Evolutionary conservation across 2,888 invertebrate genomes (phyloP), one percentile per base, ranked within the genome.

Genomic region (Caenorhabditis wallacei): DNA sequence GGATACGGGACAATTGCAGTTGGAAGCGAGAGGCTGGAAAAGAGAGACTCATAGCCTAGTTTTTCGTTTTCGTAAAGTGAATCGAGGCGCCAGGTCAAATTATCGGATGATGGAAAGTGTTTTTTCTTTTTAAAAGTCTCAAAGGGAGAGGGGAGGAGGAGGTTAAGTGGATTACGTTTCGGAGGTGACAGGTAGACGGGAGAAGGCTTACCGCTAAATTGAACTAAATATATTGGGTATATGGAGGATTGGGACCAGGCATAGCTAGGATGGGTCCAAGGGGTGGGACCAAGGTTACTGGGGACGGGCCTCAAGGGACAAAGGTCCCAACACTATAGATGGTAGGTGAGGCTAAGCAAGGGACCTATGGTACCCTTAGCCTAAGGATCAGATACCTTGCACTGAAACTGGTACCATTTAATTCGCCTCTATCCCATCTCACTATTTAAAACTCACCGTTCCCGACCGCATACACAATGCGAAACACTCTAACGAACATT

Each of bases 401-500:
- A n/a, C n/a, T n/a, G n/a, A n/a, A n/a, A n/a, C n/a, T n/a, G n/a
- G n/a, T n/a, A n/a, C n/a, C n/a, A n/a, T n/a, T n/a, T n/a, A n/a
- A n/a, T 3, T 5, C 30, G 4, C 30, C 30, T 30, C 30, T 5
- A 30, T 16, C 40, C 40, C 40, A 2, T 10, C 35, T 10, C 10
- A 35, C 43, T 43, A 5, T 43, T 43, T 5, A 13, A 8, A 8
- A 57, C 85, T 79, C 35, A 88, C 88, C 84, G 90, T 90, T 85
- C 90, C 90, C 13, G 88, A 85, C 43, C 84, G 80, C 85, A 89
- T 88, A 66, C 90, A 90, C 26, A 87, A 76, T 16, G 86, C 83
- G 64, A 85, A 90, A 70, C 90, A 90, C 76, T 90, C 89, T 40
- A 90, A 70, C 54, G 89, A 84, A 80, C 89, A 89, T 66, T 85